Evolutionary conservation across 2,797 vertebrate genomes (phyloP).

Genomic region (Pipistrellus pipistrellus): DNA sequence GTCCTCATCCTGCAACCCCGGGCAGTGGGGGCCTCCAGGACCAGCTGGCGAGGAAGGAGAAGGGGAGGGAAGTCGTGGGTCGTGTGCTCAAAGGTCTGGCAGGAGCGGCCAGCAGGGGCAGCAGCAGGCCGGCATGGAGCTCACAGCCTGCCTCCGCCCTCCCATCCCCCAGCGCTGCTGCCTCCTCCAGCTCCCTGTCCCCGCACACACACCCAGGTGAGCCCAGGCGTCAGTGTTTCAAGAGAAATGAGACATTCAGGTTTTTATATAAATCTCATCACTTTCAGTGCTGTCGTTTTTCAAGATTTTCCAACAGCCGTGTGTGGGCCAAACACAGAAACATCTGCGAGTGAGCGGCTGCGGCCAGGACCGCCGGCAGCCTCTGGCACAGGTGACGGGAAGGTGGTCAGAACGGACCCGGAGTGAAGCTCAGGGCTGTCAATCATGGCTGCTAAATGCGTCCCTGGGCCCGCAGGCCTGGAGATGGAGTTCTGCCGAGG

Average conservation of each 20-base stretch:
- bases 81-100: neutral
- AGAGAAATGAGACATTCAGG: slow-evolving; percentile 47
- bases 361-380: slow-evolving; percentile 44
- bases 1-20: neutral
- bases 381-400: slow-evolving; percentile 54
- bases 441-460: slow-evolving; percentile 12
- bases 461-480: neutral
- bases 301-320: neutral
- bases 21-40: neutral
- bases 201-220: neutral
- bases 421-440: neutral
- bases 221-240: slow-evolving; percentile 1
- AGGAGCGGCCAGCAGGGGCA: neutral
- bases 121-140: neutral
- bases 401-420: neutral
- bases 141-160: neutral
- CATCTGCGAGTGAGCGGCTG: slow-evolving; percentile 30
- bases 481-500: neutral
- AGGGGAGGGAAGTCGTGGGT: neutral
- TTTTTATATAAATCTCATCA: slow-evolving; percentile 64
- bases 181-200: no score
- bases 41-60: neutral
- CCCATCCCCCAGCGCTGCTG: neutral
- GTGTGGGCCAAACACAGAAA: neutral
- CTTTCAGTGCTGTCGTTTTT: slow-evolving; percentile 53